Conservation (phyloP, 2,888 invertebrate genomes). For the Exephanes ischioxanthus region DNA sequence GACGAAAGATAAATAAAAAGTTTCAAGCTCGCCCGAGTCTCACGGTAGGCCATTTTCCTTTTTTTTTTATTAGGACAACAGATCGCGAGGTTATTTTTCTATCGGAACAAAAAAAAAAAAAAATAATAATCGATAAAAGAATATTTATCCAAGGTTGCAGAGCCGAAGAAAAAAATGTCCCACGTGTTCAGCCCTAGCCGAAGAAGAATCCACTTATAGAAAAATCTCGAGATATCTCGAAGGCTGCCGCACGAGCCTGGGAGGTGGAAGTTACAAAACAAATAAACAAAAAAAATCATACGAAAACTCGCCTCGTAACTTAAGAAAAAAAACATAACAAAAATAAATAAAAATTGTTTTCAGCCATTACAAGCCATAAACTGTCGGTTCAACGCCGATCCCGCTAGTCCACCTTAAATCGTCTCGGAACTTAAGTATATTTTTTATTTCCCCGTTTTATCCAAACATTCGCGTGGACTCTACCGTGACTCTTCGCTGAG, state of each 20-base stretch:
- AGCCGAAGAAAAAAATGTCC: background rate
- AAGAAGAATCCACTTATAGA: background rate
- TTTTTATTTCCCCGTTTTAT: slow-evolving; percentile 28
- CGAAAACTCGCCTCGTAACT: background rate
- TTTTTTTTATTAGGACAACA: background rate
- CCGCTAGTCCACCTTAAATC: background rate
- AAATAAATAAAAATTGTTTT: background rate
- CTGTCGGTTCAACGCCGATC: background rate
- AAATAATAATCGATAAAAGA: slow-evolving; percentile 22
- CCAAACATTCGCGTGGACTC: slow-evolving; percentile 59
- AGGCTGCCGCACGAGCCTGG: background rate
- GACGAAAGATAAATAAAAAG: background rate
- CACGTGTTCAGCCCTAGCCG: background rate
- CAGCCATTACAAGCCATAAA: background rate
- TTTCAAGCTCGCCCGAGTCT: background rate
- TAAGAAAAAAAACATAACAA: background rate
- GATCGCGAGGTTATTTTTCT: slow-evolving; percentile 23
- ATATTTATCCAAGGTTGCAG: slow-evolving; percentile 20
- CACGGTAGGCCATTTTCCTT: background rate
- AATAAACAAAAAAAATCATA: background rate
- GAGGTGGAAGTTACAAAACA: background rate
- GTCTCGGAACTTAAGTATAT: background rate
- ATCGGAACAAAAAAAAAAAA: background rate
- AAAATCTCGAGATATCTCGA: background rate
- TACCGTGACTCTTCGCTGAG: slow-evolving; percentile 61